Percentiles rank a stretch among this genome's conserved stretches.
Conservation (phyloP, 2,113 vertebrate species). For the Thalassoma bifasciatum region DNA sequence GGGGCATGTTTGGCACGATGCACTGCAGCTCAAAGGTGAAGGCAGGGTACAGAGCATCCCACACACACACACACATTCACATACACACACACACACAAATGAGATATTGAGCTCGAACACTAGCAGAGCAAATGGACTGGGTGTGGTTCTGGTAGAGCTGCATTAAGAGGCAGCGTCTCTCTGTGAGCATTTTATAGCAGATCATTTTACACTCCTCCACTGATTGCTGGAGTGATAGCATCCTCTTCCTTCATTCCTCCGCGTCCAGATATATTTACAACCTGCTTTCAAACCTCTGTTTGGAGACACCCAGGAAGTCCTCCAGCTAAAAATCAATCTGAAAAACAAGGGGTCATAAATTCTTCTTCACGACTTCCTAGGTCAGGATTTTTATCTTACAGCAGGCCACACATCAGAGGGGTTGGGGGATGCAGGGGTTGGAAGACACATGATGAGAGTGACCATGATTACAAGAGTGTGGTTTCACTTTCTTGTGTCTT, state of each 20-base stretch:
- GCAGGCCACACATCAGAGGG: slow-evolving; percentile 23
- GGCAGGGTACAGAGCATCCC: slow-evolving; percentile 2
- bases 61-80: slow-evolving; percentile 3
- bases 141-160: slow-evolving; percentile 59
- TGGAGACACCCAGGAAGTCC: slow-evolving; percentile 30
- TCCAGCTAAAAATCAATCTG: slow-evolving; percentile 35
- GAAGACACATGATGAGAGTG: slow-evolving; percentile 27
- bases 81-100: slow-evolving; percentile 4
- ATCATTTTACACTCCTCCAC: slow-evolving; percentile 60
- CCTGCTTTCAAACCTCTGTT: slow-evolving; percentile 12
- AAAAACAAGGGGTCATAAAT: slow-evolving; percentile 52
- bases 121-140: slow-evolving; percentile 47
- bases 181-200: slow-evolving; percentile 46
- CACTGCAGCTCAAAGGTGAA: slow-evolving; percentile 37
- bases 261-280: background rate
- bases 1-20: slow-evolving; percentile 48
- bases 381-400: slow-evolving; percentile 49
- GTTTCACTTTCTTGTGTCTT: slow-evolving; percentile 30
- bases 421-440: background rate
- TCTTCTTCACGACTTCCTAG: slow-evolving; percentile 7
- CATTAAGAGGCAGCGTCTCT: slow-evolving; percentile 57
- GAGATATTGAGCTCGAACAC: slow-evolving; percentile 41
- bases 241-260: background rate
- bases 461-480: slow-evolving; percentile 33
- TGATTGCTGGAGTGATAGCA: slow-evolving; percentile 14